phyloP scores from a whole-genome alignment of 2,888 invertebrate genomes.

The Ophioninae sp. region DNA sequence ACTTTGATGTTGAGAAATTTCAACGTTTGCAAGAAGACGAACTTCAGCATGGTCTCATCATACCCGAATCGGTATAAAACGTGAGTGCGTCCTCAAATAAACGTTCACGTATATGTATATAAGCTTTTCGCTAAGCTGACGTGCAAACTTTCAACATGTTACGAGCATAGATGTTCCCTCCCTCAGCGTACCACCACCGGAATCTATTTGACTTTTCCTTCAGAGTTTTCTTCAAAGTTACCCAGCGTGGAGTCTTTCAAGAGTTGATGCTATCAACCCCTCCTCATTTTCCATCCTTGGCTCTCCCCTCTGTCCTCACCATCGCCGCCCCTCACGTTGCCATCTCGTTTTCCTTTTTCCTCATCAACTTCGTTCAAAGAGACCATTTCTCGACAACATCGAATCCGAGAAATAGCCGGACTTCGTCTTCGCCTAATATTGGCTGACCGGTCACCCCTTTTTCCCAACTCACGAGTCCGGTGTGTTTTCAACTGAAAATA shows the following conservation, averaged over 20 bases:
- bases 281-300: neutral
- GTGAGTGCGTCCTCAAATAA: conserved; percentile 7
- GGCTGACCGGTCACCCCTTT: conserved; percentile 33
- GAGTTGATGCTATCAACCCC: conserved; percentile 28
- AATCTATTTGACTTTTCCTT: conserved; percentile 55
- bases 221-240: conserved; percentile 41
- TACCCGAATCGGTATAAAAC: conserved; percentile 16
- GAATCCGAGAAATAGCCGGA: conserved; percentile 31
- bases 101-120: conserved; percentile 12
- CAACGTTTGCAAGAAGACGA: conserved; percentile 20
- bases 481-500: conserved; percentile 19
- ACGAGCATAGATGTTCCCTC: conserved; percentile 32
- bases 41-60: conserved; percentile 11
- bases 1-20: conserved; percentile 13
- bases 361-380: conserved; percentile 11
- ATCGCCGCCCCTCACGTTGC: too few relatives aligned
- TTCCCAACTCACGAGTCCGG: conserved; percentile 12
- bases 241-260: conserved; percentile 37
- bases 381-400: conserved; percentile 48
- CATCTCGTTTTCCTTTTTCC: conserved; percentile 4
- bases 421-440: conserved; percentile 12
- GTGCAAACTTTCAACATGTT: conserved; percentile 41
- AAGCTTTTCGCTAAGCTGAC: conserved; percentile 24
- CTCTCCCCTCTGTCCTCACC: too few relatives aligned
- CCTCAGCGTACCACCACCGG: conserved; percentile 41